Percentiles rank a stretch among this genome's conserved stretches.
Conservation (phyloP, 1,140 invertebrate species). For the Drosophila pruinosa region DNA sequence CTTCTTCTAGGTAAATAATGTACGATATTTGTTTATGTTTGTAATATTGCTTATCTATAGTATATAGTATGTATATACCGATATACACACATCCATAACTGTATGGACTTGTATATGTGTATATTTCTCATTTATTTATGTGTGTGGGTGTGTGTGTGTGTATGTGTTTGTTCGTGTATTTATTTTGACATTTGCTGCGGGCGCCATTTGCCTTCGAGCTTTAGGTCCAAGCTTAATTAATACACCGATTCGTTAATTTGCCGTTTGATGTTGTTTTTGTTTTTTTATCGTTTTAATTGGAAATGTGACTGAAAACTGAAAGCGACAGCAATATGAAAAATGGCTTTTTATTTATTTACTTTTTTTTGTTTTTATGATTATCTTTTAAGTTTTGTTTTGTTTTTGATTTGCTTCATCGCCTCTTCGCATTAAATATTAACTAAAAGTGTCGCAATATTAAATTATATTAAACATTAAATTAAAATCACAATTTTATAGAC, state of each 20-base stretch:
- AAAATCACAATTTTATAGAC: slow-evolving; percentile 83
- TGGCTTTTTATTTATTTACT: slow-evolving; percentile 23
- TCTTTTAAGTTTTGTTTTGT: not conserved
- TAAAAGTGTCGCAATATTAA: slow-evolving; percentile 47
- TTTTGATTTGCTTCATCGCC: slow-evolving; percentile 26
- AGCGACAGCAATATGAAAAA: slow-evolving; percentile 43
- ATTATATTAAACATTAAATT: slow-evolving; percentile 82
- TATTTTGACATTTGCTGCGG: slow-evolving; percentile 39
- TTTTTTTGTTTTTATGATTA: not conserved
- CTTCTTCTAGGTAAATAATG: slow-evolving; percentile 62
- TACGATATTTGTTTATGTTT: slow-evolving; percentile 25
- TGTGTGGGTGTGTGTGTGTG: slow-evolving; percentile 24
- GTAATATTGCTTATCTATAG: slow-evolving; percentile 57
- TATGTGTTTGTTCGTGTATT: slow-evolving; percentile 5
- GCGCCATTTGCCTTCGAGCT: slow-evolving; percentile 3
- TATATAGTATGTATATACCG: slow-evolving; percentile 30
- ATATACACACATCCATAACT: slow-evolving; percentile 9
- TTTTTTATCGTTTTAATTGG: slow-evolving; percentile 15
- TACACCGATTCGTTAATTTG: slow-evolving; percentile 27
- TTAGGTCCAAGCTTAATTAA: slow-evolving; percentile 13
- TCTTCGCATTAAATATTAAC: slow-evolving; percentile 20
- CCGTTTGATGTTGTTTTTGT: slow-evolving; percentile 5
- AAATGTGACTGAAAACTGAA: slow-evolving; percentile 36
- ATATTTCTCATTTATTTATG: slow-evolving; percentile 5
- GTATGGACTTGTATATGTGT: too few relatives aligned